A percentile compares a stretch with the other conserved stretches of the same genome.
phyloP scores from a whole-genome alignment of 2,113 vertebrate genomes.

The Siphamia tubifer region DNA sequence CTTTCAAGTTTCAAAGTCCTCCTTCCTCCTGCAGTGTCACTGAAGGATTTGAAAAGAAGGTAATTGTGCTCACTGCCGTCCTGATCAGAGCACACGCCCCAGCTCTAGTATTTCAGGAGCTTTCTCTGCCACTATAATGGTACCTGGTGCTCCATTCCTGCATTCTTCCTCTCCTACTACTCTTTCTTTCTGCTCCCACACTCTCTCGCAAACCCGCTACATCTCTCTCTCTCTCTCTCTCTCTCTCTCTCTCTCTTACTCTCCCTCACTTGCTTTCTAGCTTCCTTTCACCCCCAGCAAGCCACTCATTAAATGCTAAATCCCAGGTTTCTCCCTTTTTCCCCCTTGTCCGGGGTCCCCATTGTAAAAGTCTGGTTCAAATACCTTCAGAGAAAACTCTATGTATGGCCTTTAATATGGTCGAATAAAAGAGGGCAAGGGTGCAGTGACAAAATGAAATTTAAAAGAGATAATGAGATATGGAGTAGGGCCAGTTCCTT shows the following conservation, averaged over 20 bases:
- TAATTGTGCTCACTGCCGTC: constrained; percentile 99
- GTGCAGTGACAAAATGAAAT: constrained; percentile 68
- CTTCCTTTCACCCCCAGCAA: constrained; percentile 67
- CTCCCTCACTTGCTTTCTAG: constrained; percentile 64
- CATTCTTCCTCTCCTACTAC: constrained; percentile 65
- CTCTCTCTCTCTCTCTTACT: constrained; percentile 53
- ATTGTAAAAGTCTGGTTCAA: constrained; percentile 91
- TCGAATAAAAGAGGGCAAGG: constrained; percentile 38
- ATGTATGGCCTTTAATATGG: constrained; percentile 63
- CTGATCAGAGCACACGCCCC: constrained; percentile 99
- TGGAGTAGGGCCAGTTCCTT: constrained; percentile 63
- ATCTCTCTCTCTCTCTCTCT: constrained; percentile 55
- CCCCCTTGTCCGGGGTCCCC: constrained; percentile 83
- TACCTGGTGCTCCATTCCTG: constrained; percentile 91
- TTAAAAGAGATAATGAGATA: constrained; percentile 73
- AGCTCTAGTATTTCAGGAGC: constrained; percentile 99
- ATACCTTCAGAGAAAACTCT: constrained; percentile 88
- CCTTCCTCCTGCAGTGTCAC: constrained; percentile 99
- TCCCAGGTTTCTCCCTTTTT: constrained; percentile 87
- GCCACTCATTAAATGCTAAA: constrained; percentile 93
- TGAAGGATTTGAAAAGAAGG: constrained; percentile 99
- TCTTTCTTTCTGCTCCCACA: constrained; percentile 30
- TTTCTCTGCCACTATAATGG: constrained; percentile 97
- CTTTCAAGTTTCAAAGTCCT: constrained; percentile 99
- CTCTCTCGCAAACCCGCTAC: constrained; percentile 40